These are phyloP conservation scores for Reticulitermes lucifugus DNA, from an alignment of 2,888 invertebrate genomes.

Conservation along the genomic window DNA sequence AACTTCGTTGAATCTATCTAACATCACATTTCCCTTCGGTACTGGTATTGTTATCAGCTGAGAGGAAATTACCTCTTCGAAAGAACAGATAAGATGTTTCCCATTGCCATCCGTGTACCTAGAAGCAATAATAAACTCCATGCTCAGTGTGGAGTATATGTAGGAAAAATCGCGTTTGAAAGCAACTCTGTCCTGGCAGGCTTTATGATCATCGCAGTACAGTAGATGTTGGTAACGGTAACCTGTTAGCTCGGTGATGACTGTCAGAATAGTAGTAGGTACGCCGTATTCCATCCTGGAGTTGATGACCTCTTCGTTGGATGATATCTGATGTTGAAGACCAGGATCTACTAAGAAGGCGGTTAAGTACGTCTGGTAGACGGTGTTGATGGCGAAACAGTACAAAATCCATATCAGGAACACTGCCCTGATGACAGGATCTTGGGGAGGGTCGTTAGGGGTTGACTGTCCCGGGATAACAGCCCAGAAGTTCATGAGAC, in stretches of 20 bases:
- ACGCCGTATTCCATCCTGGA: constrained; percentile 33
- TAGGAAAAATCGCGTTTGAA: neutral
- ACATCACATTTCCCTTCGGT: neutral
- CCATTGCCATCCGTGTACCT: neutral
- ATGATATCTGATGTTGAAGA: constrained; percentile 27
- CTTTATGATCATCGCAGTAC: neutral
- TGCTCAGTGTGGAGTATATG: neutral
- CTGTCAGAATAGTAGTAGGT: neutral
- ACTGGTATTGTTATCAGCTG: neutral
- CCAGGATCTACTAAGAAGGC: constrained; percentile 34
- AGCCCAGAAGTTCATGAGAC: constrained; percentile 25
- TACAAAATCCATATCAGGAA: constrained; percentile 27
- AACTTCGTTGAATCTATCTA: neutral
- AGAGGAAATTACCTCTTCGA: neutral
- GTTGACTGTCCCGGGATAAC: constrained; percentile 13
- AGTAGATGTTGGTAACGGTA: neutral
- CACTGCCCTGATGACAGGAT: neutral
- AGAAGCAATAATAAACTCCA: neutral
- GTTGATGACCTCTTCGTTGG: constrained; percentile 24
- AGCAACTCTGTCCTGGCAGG: neutral
- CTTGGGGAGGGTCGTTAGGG: neutral
- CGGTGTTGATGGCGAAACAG: constrained; percentile 29
- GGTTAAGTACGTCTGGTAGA: constrained; percentile 32
- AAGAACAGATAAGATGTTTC: neutral
- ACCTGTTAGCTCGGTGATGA: neutral